Evolutionary conservation across 2,888 invertebrate genomes (phyloP), one percentile per base, ranked within the genome.

Genomic region (Drosophila colorata): DNA sequence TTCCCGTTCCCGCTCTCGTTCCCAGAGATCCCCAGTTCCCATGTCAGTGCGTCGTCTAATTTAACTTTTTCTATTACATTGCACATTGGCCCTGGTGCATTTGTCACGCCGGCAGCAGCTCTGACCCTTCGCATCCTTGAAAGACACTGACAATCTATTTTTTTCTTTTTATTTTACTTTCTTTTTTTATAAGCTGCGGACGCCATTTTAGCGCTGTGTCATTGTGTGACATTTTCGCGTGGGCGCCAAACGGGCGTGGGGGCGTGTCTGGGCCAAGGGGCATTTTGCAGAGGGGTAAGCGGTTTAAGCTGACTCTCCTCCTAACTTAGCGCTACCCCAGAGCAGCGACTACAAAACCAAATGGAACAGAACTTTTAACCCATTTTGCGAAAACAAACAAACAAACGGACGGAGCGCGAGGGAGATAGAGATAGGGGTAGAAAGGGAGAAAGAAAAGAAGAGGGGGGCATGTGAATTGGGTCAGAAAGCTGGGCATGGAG

Each of bases 21-120:
- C 16, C 65, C 48, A 23, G 48, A 40, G 61, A 64, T 63, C 66
- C 51, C 49, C 59, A 35, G 51, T 40, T 57, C 60, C 60, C 71
- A 57, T 58, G 81, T 61, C 76, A 66, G 81, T 88, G 80, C 81
- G 87, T 88, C 63, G 69, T 75, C 76, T 88, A 88, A 84, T 84
- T 84, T 88, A 88, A 84, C 87, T 84, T 84, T 84, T 84, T 88
- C 84, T 84, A 84, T 84, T 88, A 87, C 68, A 87, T 87, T 75
- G 78, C 88, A 87, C 87, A 80, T 65, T 68, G 74, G 67, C 60
- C 78, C 60, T 57, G 43, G 63, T 78, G 87, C 84, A 83, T 86
- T 83, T 88, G 87, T 86, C 80, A 83, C 55, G 52, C 46, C 57
- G 63, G 56, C 74, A 78, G 41, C 68, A 60, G 41, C 38, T 20